phyloP scores from a whole-genome alignment of 2,888 invertebrate species.

The Agapetus fuscipes region DNA sequence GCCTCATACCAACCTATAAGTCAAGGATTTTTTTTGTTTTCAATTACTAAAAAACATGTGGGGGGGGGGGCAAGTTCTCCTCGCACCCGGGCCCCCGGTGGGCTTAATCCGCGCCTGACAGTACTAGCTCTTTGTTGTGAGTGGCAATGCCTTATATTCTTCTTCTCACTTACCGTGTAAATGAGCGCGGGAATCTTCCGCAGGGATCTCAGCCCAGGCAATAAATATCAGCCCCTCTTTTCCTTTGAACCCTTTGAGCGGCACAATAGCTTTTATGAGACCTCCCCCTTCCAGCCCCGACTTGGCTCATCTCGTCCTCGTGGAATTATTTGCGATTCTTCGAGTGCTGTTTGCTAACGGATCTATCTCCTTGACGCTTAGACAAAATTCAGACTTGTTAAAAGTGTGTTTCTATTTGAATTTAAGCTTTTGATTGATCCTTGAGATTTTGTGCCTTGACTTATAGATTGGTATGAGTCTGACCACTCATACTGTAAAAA shows the following conservation, averaged over 20 bases:
- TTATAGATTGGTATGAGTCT: too few relatives aligned
- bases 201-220: slow-evolving; percentile 14
- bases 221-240: slow-evolving; percentile 19
- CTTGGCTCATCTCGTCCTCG: slow-evolving; percentile 5
- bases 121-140: too few relatives aligned
- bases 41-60: too few relatives aligned
- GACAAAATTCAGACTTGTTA: slow-evolving; percentile 14
- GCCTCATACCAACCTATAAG: too few relatives aligned
- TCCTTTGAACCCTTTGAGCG: slow-evolving; percentile 19
- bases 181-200: slow-evolving; percentile 18
- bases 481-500: too few relatives aligned
- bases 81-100: too few relatives aligned
- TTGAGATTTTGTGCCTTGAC: background rate
- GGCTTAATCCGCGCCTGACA: too few relatives aligned
- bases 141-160: slow-evolving; percentile 12
- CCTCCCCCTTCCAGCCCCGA: slow-evolving; percentile 1
- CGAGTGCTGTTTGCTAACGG: slow-evolving; percentile 14
- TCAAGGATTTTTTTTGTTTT: too few relatives aligned
- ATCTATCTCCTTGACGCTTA: slow-evolving; percentile 14
- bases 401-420: slow-evolving; percentile 12
- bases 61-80: too few relatives aligned
- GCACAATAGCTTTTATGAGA: slow-evolving; percentile 19
- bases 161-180: slow-evolving; percentile 17
- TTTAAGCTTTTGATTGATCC: background rate
- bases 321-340: slow-evolving; percentile 17